phyloP scores from a whole-genome alignment of 2,888 invertebrate genomes.

The Acholoe squamosa region DNA sequence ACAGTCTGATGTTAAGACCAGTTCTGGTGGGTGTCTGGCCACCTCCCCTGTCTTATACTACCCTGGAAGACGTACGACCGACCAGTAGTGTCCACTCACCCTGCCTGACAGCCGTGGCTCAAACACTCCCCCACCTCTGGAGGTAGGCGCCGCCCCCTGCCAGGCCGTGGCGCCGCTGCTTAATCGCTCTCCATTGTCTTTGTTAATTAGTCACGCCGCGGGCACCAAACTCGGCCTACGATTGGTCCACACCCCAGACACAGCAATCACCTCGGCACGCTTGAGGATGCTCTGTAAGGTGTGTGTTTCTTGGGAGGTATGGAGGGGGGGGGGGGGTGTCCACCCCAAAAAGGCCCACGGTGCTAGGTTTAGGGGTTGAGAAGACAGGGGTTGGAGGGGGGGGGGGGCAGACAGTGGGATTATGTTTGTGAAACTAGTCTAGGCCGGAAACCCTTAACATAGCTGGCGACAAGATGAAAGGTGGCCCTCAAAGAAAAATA shows the following conservation, averaged over 20 bases:
- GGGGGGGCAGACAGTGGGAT: background rate
- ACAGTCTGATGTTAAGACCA: background rate
- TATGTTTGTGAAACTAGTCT: background rate
- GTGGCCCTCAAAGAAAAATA: background rate
- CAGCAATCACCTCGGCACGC: background rate
- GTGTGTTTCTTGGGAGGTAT: background rate
- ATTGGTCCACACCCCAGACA: background rate
- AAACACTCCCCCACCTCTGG: slow-evolving; percentile 48
- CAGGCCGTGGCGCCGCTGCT: slow-evolving; percentile 7
- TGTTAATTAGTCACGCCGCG: background rate
- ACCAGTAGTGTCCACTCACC: background rate
- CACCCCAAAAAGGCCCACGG: too few relatives aligned
- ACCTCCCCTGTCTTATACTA: background rate
- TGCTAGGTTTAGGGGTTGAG: too few relatives aligned
- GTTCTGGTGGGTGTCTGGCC: background rate
- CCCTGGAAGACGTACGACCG: background rate
- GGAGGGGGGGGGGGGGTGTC: too few relatives aligned
- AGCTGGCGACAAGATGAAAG: background rate
- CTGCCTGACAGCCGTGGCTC: slow-evolving; percentile 10
- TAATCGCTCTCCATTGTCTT: slow-evolving; percentile 9
- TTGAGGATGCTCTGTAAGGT: background rate
- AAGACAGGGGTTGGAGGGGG: too few relatives aligned
- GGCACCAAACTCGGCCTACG: background rate
- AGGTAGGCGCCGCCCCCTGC: background rate
- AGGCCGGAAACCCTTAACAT: background rate